A percentile compares a stretch with the other conserved stretches of the same genome.
These are phyloP conservation scores for Drosophila ustulata DNA, from an alignment of 2,888 invertebrate species.

Conservation along the genomic window DNA sequence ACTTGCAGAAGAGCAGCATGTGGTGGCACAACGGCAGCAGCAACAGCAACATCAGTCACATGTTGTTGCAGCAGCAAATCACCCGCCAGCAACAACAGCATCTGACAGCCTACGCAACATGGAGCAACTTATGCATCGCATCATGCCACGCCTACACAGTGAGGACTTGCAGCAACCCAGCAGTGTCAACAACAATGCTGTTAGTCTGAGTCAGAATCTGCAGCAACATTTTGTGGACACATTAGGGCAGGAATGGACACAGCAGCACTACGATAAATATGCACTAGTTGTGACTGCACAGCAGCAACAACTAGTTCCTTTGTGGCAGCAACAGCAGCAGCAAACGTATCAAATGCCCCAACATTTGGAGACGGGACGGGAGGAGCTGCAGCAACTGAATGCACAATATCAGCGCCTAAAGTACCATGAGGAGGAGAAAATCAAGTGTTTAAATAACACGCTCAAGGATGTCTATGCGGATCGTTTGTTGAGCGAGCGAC, in stretches of 20 bases:
- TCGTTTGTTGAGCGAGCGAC: constrained; percentile 45
- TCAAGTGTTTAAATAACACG: constrained; percentile 27
- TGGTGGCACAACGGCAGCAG: background rate
- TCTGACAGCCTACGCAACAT: background rate
- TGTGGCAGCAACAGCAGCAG: constrained; percentile 27
- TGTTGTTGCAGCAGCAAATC: background rate
- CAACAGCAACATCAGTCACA: background rate
- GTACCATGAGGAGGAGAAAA: constrained; percentile 46
- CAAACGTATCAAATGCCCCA: constrained; percentile 24
- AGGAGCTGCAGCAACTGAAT: constrained; percentile 57
- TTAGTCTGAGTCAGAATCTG: constrained; percentile 14
- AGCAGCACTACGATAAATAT: constrained; percentile 4
- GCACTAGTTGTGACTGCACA: background rate
- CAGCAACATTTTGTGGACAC: constrained; percentile 14
- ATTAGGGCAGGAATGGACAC: constrained; percentile 25
- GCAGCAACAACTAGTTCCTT: constrained; percentile 17
- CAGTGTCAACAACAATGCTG: constrained; percentile 7
- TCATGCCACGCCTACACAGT: constrained; percentile 16
- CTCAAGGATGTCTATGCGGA: constrained; percentile 40
- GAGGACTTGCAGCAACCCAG: background rate
- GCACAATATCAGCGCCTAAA: constrained; percentile 43
- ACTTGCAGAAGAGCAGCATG: background rate
- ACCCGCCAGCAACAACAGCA: background rate
- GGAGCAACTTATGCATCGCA: constrained; percentile 25
- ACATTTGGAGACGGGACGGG: constrained; percentile 10